Evolutionary conservation across 2,888 invertebrate species (phyloP), one percentile per base, ranked within the genome.

Genomic region (Tenthredo mesomela): DNA sequence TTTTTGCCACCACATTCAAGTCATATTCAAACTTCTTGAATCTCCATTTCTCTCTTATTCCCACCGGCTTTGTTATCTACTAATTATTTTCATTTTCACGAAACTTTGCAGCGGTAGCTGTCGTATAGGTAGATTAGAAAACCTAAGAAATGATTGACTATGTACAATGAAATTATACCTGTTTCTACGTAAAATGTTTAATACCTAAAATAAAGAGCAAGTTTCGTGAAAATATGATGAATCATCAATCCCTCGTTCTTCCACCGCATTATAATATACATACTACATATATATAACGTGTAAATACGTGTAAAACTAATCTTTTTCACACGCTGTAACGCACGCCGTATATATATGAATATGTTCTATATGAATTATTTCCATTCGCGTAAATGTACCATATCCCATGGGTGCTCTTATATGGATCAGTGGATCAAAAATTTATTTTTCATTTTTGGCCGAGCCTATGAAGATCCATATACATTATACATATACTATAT

Each of bases 391-490:
- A 85, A 87, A 89, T 87, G 87, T 88, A 89, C 86, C 89, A 89
- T 89, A 89, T 89, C 89, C 88, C 87, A 89, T 87, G 88, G 89
- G 88, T 89, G 89, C 88, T 89, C 88, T 89, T 89, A 88, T 87
- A 86, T 86, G 87, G 80, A 80, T 80, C 80, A 80, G 80, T 58
- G 80, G 61, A 80, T 80, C 40, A 80, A 80, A 80, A 61, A 12
- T 40, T 58, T 77, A 29, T 12, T 54, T 25, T 7, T 80, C 25
- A 37, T 50, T 61, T 43, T 61, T 61, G 21, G 40, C 40, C 29
- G 7, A n/a, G 29, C 47, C 25, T 40, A 7, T 67, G 21, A 12
- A 29, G 12, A 29, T 65, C 15, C 6, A 65, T 50, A 15, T 50
- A 50, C 4, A 33, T 37, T 7, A 37, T 37, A 37, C 7, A 37